Percentiles rank a stretch among this genome's conserved stretches.
Evolutionary conservation across 92 coral and sea anemone species (phyloP).

Genomic region (Phenganax stokvisi): DNA sequence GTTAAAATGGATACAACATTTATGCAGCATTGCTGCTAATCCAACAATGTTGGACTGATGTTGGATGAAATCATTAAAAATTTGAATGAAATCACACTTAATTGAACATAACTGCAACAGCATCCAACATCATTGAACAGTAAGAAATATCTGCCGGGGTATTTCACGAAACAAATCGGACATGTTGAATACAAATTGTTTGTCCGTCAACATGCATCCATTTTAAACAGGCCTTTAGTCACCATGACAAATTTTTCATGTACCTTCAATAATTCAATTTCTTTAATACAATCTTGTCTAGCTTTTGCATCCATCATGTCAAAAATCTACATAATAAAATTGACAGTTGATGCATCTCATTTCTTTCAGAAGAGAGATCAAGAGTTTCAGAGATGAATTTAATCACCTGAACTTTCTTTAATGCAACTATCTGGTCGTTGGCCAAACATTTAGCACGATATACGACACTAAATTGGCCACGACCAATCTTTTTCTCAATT

Average conservation of each 20-base stretch:
- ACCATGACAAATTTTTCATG: neutral
- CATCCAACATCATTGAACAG: too few species aligned
- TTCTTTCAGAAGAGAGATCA: neutral
- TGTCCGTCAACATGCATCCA: too few species aligned
- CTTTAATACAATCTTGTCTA: slow-evolving; percentile 93
- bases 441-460: slow-evolving; percentile 70
- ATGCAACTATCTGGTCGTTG: slow-evolving; percentile 67
- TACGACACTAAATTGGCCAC: slow-evolving; percentile 97
- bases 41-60: too few species aligned
- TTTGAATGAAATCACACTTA: too few species aligned
- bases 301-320: slow-evolving; percentile 99
- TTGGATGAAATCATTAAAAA: too few species aligned
- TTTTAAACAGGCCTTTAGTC: too few species aligned
- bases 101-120: too few species aligned
- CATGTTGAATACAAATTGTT: too few species aligned
- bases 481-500: slow-evolving; percentile 89
- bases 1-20: too few species aligned
- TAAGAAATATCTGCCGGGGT: too few species aligned
- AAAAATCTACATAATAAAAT: slow-evolving; percentile 58
- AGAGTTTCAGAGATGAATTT: neutral
- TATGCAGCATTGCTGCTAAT: too few species aligned
- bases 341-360: neutral
- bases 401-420: slow-evolving; percentile 90
- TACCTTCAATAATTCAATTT: slow-evolving; percentile 83
- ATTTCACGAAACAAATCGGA: too few species aligned